Base-by-base conservation (phyloP, 2,888 invertebrate species). In the Orthosia cruda region DNA sequence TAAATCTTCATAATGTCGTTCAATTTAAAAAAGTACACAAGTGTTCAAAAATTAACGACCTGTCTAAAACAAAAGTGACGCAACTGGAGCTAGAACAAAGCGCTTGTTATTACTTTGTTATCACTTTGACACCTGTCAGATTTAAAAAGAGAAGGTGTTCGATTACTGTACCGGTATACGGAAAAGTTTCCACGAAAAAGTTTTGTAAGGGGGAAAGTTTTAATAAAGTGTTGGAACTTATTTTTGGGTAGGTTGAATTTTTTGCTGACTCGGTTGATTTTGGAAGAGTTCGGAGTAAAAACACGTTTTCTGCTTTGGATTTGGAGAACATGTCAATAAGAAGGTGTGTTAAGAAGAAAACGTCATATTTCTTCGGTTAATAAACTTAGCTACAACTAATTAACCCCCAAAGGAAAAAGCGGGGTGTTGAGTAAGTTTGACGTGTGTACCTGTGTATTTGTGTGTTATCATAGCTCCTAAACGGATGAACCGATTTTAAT, bases 101-200 rank as follows among this genome's bases (percentile, higher is more conserved):
- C 40, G 40, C 80, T 87, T 77, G 88, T 88, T 88, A 83, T 81
- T 78, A 71, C 72, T 79, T 86, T 76, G 87, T 89, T 88, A 81
- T 84, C 77, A 71, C 74, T 80, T 81, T 74, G 81, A 74, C 85
- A 87, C 81, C 85, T 89, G 81, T 76, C 85, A 87, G 81, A 80
- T 83, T 88, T 78, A 81, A 81, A 81, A 75, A 79, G 67, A 81
- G 79, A 75, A 79, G 67, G 62, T 71, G 63, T 73, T 81, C 69
- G 66, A 77, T 85, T 64, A 71, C 72, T 73, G 67, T 74, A 45
- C 81, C 70, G 54, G 70, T 74, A 62, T 63, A 73, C 47, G 68
- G n/a, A 18, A 65, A 78, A 81, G 58, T 80, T 84, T 65, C 0
- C 0, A 16, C 49, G 52, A 74, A 74, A 80, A 74, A 68, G 58